Evolutionary conservation across 2,797 vertebrate genomes (phyloP), one percentile per base, ranked within the genome.

Genomic region (Babyrousa celebensis): DNA sequence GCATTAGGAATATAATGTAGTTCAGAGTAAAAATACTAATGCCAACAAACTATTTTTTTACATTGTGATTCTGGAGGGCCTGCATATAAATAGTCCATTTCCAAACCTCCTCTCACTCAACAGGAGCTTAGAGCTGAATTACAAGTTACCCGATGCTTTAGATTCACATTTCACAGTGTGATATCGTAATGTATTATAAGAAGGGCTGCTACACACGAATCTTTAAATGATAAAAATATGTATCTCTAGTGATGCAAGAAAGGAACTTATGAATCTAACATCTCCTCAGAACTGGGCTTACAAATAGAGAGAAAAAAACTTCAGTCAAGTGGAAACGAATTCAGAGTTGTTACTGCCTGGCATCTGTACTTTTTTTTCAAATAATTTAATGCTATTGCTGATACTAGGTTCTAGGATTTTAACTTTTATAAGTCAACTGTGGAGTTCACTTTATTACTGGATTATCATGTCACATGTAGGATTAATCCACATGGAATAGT

Each of bases 191-290:
- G 83, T 71, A 93, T 43, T 96, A 20, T 77, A 78, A 89, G 78
- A 89, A 80, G 40, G 82, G 80, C 87, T 15, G 58, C 25, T 84
- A 84, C 77, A 90, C 29, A 58, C 89, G 90, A 68, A 85, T 72
- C 95, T 97, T 97, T 92, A 95, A 94, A 92, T 89, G 92, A 96
- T 92, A 92, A 92, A 94, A 97, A 95, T 32, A 85, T 60, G 56
- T 92, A 87, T 74, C 11, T 91, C 77, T 91, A 92, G 75, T 60
- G 80, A 93, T 75, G 21, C 77, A 95, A 93, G 25, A 87, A 88
- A 92, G 6, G 12, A 95, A 71, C 48, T 85, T 82, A 86, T 88
- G 58, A 78, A 82, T 75, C 18, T 74, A 94, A 78, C 32, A 78
- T 96, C 93, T 94, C 78, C 63, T 92, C 65, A 87, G 85, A 91